phyloP scores from a whole-genome alignment of 92 coral and sea anemone species.

The Montipora capitata region DNA sequence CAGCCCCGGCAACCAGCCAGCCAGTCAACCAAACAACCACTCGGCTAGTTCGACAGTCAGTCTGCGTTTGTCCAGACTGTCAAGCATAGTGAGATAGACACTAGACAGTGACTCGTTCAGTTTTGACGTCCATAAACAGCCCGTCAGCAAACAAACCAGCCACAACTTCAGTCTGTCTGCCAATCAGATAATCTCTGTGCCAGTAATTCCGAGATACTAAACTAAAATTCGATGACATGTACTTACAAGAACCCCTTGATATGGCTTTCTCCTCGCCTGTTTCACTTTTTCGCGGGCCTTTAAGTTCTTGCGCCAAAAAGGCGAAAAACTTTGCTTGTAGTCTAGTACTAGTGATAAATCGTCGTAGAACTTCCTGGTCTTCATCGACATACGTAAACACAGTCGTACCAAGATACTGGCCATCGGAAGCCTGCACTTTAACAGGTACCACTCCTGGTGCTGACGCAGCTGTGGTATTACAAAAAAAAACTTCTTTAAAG shows the following conservation, averaged over 20 bases:
- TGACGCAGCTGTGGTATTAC: neutral
- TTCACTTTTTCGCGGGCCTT: neutral
- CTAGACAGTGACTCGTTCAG: no score
- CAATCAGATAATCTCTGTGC: no score
- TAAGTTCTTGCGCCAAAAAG: neutral
- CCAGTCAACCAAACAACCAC: no score
- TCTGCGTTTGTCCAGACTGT: no score
- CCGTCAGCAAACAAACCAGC: no score
- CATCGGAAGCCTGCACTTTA: slow-evolving; percentile 2
- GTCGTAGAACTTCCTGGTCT: neutral
- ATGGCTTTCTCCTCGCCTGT: neutral
- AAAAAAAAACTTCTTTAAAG: no score
- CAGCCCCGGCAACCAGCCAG: no score
- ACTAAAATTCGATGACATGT: neutral
- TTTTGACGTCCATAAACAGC: no score
- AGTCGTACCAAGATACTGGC: slow-evolving; percentile 32
- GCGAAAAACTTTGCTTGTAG: neutral
- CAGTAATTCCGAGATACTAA: no score
- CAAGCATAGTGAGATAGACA: no score
- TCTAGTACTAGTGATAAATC: neutral
- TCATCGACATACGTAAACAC: slow-evolving; percentile 19
- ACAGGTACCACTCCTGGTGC: slow-evolving; percentile 45
- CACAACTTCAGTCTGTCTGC: no score
- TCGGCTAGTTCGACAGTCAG: no score
- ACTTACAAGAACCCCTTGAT: neutral